A percentile compares a stretch with the other conserved stretches of the same genome.
Conservation (phyloP, 2,888 invertebrate species). For the Trichacis sp. region DNA sequence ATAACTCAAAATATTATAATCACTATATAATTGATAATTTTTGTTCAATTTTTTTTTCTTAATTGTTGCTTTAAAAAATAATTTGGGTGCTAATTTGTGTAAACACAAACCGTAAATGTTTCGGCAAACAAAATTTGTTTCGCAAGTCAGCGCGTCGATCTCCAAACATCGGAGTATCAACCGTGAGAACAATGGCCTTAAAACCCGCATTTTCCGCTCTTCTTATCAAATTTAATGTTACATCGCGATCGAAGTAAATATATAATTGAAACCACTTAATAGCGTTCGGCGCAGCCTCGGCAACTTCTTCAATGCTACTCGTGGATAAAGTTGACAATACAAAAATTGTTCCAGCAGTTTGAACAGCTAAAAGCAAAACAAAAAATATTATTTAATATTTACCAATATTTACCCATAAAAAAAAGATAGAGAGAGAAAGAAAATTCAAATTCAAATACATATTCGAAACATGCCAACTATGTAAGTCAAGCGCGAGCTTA, state of each 20-base stretch:
- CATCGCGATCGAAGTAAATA: conserved; percentile 83
- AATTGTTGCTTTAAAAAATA: conserved; percentile 2
- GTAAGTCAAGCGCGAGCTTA: too few species aligned
- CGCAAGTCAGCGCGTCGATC: conserved; percentile 83
- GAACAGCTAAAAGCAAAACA: conserved; percentile 77
- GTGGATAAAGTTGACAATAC: conserved; percentile 89
- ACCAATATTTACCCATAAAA: background rate
- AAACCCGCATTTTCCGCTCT: conserved; percentile 88
- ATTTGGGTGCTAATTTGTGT: too few species aligned
- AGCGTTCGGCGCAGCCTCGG: conserved; percentile 79
- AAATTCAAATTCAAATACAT: too few species aligned
- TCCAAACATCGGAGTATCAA: conserved; percentile 91
- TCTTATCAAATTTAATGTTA: conserved; percentile 79
- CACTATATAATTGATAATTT: too few species aligned
- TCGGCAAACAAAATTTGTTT: conserved; percentile 86
- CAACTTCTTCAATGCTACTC: conserved; percentile 89
- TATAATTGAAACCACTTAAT: conserved; percentile 94
- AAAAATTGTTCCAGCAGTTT: conserved; percentile 80
- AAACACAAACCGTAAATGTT: conserved; percentile 77
- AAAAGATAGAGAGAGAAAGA: too few species aligned
- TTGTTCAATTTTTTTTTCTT: too few species aligned
- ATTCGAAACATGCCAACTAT: too few species aligned
- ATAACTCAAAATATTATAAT: background rate
- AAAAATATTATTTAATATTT: background rate
- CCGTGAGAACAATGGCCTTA: conserved; percentile 87